Conservation (phyloP, 2,797 vertebrate genomes). For the Borostomias antarcticus region DNA sequence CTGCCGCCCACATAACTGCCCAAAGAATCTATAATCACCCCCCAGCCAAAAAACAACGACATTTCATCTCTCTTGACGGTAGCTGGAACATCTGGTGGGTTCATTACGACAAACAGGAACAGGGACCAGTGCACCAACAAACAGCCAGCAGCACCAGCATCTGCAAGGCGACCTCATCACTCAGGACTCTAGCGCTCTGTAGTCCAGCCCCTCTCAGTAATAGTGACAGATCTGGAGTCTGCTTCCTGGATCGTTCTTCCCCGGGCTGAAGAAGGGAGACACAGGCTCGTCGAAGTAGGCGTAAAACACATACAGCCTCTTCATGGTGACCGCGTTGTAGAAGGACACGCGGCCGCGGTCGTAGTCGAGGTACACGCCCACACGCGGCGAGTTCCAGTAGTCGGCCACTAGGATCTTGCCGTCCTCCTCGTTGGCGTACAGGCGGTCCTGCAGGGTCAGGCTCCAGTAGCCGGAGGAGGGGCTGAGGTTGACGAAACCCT, state of each 20-base stretch:
- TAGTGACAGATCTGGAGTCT: constrained; percentile 82
- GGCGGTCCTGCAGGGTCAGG: constrained; percentile 79
- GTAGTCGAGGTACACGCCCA: constrained; percentile 81
- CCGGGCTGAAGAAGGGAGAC: constrained; percentile 81
- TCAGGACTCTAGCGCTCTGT: not conserved
- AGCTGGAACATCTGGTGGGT: too few species aligned
- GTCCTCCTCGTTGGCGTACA: constrained; percentile 80
- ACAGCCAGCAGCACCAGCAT: not conserved
- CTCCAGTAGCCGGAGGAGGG: constrained; percentile 81
- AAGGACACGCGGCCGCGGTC: constrained; percentile 78
- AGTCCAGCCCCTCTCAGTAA: constrained; percentile 61
- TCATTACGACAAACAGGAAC: too few species aligned
- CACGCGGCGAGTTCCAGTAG: constrained; percentile 81
- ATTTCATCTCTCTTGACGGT: too few species aligned
- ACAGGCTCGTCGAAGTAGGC: constrained; percentile 78
- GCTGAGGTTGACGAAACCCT: constrained; percentile 78
- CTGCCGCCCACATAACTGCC: not conserved
- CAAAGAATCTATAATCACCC: not conserved
- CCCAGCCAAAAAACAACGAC: too few species aligned
- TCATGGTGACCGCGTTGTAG: constrained; percentile 82
- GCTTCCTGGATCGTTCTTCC: constrained; percentile 80
- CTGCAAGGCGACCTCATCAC: not conserved
- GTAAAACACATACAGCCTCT: constrained; percentile 77
- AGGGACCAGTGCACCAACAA: not conserved
- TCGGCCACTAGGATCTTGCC: constrained; percentile 77